Percentiles rank a stretch among this genome's conserved stretches.
Conservation (phyloP, 2,888 invertebrate species). For the Chirona hameri region DNA sequence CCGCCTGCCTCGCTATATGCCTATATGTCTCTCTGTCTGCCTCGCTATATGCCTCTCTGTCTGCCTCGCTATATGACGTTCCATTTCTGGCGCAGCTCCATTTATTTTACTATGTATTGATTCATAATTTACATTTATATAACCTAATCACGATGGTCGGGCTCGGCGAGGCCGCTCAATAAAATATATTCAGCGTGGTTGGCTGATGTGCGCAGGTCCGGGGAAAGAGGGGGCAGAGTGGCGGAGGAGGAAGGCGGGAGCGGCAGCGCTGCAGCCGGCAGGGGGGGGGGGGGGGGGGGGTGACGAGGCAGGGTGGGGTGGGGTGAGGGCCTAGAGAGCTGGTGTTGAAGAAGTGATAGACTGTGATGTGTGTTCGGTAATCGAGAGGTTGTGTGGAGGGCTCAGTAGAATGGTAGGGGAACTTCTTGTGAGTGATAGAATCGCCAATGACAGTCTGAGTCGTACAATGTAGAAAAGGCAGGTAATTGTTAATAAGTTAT, state of each 20-base stretch:
- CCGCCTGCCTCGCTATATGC: background rate
- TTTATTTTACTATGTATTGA: slow-evolving; percentile 27
- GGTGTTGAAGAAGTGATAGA: background rate
- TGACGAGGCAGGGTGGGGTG: background rate
- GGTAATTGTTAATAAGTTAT: no score
- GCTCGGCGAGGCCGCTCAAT: background rate
- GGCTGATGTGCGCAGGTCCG: background rate
- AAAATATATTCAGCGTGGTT: background rate
- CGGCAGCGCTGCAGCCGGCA: background rate
- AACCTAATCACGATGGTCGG: slow-evolving; percentile 4
- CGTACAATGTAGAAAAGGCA: no score
- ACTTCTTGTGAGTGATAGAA: no score
- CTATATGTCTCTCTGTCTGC: background rate
- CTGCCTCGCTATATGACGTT: no score
- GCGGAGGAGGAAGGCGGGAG: background rate
- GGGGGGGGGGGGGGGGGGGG: background rate
- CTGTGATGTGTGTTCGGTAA: no score
- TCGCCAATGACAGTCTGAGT: no score
- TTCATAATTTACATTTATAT: slow-evolving; percentile 23
- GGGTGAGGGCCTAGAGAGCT: background rate
- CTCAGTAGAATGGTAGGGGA: no score
- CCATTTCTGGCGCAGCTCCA: background rate
- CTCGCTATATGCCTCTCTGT: background rate
- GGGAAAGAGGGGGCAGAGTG: background rate
- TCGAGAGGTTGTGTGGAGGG: no score